Base-by-base conservation (phyloP, 2,113 vertebrate species). In the Leuciscus idus region DNA sequence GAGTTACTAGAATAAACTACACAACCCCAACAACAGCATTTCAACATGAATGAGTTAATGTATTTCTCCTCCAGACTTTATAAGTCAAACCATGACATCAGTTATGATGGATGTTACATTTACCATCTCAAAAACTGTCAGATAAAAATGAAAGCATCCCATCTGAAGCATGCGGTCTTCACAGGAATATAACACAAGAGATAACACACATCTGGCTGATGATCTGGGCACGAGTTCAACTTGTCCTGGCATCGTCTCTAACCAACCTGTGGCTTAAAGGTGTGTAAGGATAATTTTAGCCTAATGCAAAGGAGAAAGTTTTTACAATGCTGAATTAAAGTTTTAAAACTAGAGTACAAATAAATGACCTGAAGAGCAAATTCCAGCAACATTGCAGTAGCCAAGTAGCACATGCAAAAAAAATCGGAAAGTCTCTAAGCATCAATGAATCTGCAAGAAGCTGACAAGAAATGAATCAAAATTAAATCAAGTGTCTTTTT, bases 201-300 rank as follows among this genome's bases (percentile, higher is more conserved):
- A 85, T 77, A 82, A 68, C 72, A 70, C 72, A 28, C 83, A 81
- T 70, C 61, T 84, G 83, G 66, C 86, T 85, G 68, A 81, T 72
- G 57, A 73, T 68, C 55, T 26, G 17, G 30, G 72, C 78, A 59
- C 23, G 52, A 33, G 70, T 82, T 84, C 28, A 72, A 83, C 86
- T 80, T 83, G 72, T 39, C 61, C 50, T 72, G 30, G 6, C 28
- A 57, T 76, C 50, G 28, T 79, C 46, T 75, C 46, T 4, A 48
- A 36, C 39, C 43, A 48, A 50, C 43, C n/a, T 15, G 43, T 50
- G n/a, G 72, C 6, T 75, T 13, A 50, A 48, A 26, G 21, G 68
- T 23, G 33, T 6, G 36, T 4, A 12, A 1, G 43, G 39, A 74
- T 74, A 2, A 48, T 48, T 46, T 75, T 28, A 75, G n/a, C 72